Conservation (phyloP, 2,113 vertebrate species). For the Xiphias gladius region DNA sequence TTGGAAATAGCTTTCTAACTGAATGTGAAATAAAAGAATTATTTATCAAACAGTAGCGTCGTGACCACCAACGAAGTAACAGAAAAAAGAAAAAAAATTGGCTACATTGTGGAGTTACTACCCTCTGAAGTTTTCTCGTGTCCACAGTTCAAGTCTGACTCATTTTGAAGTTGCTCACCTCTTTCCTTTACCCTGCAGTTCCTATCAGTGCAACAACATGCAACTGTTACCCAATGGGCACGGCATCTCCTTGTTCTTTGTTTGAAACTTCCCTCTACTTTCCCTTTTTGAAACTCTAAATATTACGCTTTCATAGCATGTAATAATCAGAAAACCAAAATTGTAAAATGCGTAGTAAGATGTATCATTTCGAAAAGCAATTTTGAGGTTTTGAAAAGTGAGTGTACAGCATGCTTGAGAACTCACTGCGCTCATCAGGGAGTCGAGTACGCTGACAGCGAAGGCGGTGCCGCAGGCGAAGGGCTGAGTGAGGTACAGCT, state of each 20-base stretch:
- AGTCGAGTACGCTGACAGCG: slow-evolving; percentile 97
- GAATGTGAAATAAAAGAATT: background rate
- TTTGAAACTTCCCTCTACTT: slow-evolving; percentile 6
- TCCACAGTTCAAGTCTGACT: background rate
- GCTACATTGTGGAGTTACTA: background rate
- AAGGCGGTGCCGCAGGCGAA: slow-evolving; percentile 98
- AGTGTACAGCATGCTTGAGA: slow-evolving; percentile 11
- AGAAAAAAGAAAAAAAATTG: too few species aligned
- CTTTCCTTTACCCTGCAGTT: slow-evolving; percentile 21
- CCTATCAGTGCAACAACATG: slow-evolving; percentile 40
- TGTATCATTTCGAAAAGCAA: background rate
- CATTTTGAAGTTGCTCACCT: slow-evolving; percentile 13
- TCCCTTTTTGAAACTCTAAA: background rate
- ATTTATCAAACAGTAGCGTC: background rate
- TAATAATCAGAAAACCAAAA: background rate
- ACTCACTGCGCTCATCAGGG: slow-evolving; percentile 99
- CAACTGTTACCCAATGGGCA: slow-evolving; percentile 29
- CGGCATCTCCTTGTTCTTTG: background rate
- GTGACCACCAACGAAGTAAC: background rate
- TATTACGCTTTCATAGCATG: background rate
- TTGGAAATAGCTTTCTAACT: background rate
- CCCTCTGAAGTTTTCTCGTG: slow-evolving; percentile 3
- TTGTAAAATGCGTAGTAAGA: background rate
- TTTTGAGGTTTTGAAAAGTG: background rate
- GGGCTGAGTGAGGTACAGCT: slow-evolving; percentile 98